A percentile compares a stretch with the other conserved stretches of the same genome.
Conservation (phyloP, 2,888 invertebrate genomes). For the Caenorhabditis drosophilae region DNA sequence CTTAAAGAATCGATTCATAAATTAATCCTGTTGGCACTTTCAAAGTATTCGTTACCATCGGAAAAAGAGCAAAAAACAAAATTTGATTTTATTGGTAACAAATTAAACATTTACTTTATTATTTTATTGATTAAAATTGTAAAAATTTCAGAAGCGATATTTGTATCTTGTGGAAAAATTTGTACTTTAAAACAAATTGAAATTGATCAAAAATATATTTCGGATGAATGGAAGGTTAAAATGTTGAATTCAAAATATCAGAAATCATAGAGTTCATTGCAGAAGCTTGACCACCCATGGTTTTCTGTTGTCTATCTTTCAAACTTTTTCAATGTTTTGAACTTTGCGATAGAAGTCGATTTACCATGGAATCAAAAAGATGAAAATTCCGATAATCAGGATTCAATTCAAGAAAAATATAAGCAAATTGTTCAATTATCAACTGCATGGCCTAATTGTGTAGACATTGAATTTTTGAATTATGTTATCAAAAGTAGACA, state of each 20-base stretch:
- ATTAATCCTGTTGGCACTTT: conserved; percentile 13
- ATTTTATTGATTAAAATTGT: no score
- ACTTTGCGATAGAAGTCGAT: neutral
- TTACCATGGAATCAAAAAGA: conserved; percentile 11
- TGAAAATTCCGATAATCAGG: conserved; percentile 12
- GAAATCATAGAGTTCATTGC: neutral
- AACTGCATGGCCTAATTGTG: conserved; percentile 15
- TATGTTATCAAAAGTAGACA: neutral
- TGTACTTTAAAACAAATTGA: neutral
- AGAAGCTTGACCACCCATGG: conserved; percentile 16
- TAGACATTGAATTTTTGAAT: neutral
- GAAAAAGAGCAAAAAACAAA: neutral
- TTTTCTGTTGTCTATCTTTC: conserved; percentile 10
- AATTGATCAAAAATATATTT: conserved; percentile 1
- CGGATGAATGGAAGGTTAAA: conserved; percentile 14
- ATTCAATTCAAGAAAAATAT: conserved; percentile 4
- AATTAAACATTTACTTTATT: no score
- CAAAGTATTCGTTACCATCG: conserved; percentile 15
- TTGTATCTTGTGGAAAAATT: neutral
- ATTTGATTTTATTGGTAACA: conserved; percentile 13
- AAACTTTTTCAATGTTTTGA: neutral
- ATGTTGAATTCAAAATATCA: neutral
- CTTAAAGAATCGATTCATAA: conserved; percentile 15
- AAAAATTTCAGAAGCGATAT: neutral
- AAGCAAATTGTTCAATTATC: conserved; percentile 10